Percentiles rank a stretch among this genome's conserved stretches.
Evolutionary conservation across 1,140 invertebrate genomes (phyloP).

Genomic region (Yoshiicerus persimilis): DNA sequence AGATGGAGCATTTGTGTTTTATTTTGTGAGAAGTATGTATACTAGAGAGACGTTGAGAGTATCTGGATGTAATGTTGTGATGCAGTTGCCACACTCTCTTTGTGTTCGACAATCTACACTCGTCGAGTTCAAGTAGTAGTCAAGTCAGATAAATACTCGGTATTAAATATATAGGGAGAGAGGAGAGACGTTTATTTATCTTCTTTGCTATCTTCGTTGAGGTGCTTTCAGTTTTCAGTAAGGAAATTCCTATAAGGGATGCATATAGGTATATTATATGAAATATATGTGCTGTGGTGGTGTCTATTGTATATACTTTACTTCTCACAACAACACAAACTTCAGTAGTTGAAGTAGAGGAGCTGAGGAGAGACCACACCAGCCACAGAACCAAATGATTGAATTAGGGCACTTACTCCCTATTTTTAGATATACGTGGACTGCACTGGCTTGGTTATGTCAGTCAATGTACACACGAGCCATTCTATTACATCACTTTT

Average conservation of each 20-base stretch:
- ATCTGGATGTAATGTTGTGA: not conserved
- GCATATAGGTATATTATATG: not conserved
- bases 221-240: conserved; percentile 20
- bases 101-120: conserved; percentile 4
- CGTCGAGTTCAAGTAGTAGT: not conserved
- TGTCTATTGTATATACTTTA: not conserved
- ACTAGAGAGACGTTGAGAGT: not conserved
- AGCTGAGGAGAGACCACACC: not conserved
- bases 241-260: not conserved
- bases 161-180: not conserved
- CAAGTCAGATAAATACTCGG: not conserved
- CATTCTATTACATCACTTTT: not conserved
- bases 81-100: conserved; percentile 19
- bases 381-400: conserved; percentile 10
- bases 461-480: conserved; percentile 15
- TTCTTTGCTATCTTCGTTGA: not conserved
- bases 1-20: conserved; percentile 16
- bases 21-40: not conserved
- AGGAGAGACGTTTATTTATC: conserved; percentile 17
- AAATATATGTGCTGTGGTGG: too few species aligned
- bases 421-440: conserved; percentile 21
- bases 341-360: not conserved
- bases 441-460: not conserved
- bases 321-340: not conserved
- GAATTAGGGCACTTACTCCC: conserved; percentile 31